Conservation (phyloP, 2,113 vertebrate genomes). For the Trogon surrucura region DNA sequence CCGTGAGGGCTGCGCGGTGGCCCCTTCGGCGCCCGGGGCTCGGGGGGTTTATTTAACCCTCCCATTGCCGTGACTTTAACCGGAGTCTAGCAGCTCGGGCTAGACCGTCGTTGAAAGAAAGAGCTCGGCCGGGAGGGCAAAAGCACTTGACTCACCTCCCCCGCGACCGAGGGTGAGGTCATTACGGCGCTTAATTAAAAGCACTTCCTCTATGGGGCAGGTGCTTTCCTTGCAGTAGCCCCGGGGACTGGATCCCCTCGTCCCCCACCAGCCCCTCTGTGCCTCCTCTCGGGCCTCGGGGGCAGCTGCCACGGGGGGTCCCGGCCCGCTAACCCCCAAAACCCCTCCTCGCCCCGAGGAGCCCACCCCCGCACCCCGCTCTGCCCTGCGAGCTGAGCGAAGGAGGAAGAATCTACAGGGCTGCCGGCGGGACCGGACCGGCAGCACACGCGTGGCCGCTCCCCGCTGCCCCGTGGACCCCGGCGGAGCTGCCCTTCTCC, state of each 20-base stretch:
- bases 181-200: background rate
- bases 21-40: background rate
- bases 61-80: background rate
- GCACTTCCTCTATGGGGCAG: background rate
- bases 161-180: background rate
- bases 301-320: fast-evolving
- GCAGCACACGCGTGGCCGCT: background rate
- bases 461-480: background rate
- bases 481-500: no score
- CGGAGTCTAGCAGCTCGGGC: background rate
- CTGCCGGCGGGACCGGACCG: background rate
- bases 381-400: background rate
- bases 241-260: background rate
- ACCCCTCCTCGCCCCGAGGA: background rate
- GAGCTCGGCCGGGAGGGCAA: background rate
- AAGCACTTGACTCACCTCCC: background rate
- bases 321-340: background rate
- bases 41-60: background rate
- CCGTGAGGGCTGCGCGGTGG: no score
- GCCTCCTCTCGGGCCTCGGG: background rate
- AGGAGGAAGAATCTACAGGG: background rate
- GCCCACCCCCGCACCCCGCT: background rate
- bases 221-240: background rate
- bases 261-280: background rate
- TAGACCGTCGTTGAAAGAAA: background rate